Base-by-base conservation (phyloP, 2,113 vertebrate genomes). In the Amblyornis subalaris region DNA sequence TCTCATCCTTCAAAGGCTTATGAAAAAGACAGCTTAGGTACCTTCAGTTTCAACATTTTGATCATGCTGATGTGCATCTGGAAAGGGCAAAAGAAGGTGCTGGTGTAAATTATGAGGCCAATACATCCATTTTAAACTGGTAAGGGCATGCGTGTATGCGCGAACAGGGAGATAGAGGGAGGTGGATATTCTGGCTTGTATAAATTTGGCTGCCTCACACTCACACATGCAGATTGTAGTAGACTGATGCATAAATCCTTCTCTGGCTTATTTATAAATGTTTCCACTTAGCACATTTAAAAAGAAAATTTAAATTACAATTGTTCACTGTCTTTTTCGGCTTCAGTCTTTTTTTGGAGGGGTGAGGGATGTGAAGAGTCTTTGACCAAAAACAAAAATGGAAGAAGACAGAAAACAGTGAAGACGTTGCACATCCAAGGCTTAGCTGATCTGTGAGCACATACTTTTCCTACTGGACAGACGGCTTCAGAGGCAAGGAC, bases 181-280 rank as follows among this genome's bases (percentile, higher is more conserved):
- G 64, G 47, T 2, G 11, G 38, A 66, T 83, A 25, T 50, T 91
- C 64, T 71, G 54, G 7, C 23, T 76, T 76, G 55, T 91, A 74
- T 54, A 70, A 82, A 70, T 62, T 58, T 88, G 67, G 64, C 88
- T 62, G 35, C 78, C 89, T 90, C 58, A 13, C 19, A 58, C 66
- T 94, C 74, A 79, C 78, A 86, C 13, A 9, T 73, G 75, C 54
- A 77, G 55, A 76, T 89, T 6, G 2, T 74, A 5, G 10, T 51
- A 66, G 44, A 42, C 29, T 62, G 58, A 45, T 79, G 44, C 71
- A 76, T 69, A 94, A 82, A 88, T 79, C 62, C 67, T 95, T 44
- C 67, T 93, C 62, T 3, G 11, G 17, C 64, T 91, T 90, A 79
- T 82, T 94, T 91, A 76, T 35, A 93, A 70, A 80, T 85, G 81